Percentiles rank a stretch among this genome's conserved stretches.
phyloP scores from a whole-genome alignment of 1,140 invertebrate species.

The Penaeus chinensis region DNA sequence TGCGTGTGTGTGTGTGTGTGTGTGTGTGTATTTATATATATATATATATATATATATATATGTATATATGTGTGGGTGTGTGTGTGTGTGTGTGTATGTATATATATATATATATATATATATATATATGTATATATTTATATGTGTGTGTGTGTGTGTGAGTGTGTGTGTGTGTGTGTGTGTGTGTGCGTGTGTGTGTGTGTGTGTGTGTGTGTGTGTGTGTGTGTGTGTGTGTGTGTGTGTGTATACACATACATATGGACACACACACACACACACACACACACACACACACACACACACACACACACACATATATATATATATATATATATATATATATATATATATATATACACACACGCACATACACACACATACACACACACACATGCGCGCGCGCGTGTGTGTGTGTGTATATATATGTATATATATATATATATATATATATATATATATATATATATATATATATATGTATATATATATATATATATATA shows the following conservation, averaged over 20 bases:
- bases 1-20: constrained; percentile 9
- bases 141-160: constrained; percentile 9
- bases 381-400: too few relatives aligned
- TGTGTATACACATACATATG: background rate
- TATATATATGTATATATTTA: too few relatives aligned
- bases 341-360: too few relatives aligned
- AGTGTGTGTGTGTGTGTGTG: constrained; percentile 5
- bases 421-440: too few relatives aligned
- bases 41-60: constrained; percentile 12
- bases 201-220: too few relatives aligned
- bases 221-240: background rate
- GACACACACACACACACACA: constrained; percentile 8
- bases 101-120: constrained; percentile 12
- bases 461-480: too few relatives aligned
- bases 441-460: too few relatives aligned
- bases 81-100: too few relatives aligned
- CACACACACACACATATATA: constrained; percentile 4
- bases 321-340: too few relatives aligned
- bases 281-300: constrained; percentile 15
- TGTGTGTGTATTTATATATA: constrained; percentile 4
- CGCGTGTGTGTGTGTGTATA: too few relatives aligned
- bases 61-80: constrained; percentile 10
- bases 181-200: constrained; percentile 8
- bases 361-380: too few relatives aligned
- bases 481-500: too few relatives aligned